These are phyloP conservation scores for Plectus sambesii DNA, from an alignment of 1,140 invertebrate species.

Conservation along the genomic window DNA sequence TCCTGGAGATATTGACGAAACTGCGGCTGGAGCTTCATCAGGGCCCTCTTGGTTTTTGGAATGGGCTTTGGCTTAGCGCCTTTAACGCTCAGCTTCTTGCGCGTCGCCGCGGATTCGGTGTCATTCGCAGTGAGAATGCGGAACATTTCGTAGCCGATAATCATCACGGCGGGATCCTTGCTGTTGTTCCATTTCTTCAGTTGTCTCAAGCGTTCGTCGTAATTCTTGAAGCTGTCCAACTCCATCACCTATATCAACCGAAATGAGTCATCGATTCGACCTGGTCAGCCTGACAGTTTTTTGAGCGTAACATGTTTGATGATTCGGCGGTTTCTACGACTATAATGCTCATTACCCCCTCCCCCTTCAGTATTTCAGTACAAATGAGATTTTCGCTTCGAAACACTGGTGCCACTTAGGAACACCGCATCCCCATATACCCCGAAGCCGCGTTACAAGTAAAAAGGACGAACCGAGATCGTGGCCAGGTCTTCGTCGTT, in stretches of 20 bases:
- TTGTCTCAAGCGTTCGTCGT: conserved; percentile 57
- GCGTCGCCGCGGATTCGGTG: conserved; percentile 14
- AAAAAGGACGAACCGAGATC: too few species aligned
- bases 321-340: too few species aligned
- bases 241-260: conserved; percentile 20
- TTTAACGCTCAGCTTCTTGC: conserved; percentile 11
- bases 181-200: conserved; percentile 63
- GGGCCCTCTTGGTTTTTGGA: too few species aligned
- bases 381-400: too few species aligned
- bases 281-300: too few species aligned
- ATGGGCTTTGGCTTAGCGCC: conserved; percentile 49
- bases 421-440: too few species aligned
- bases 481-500: conserved; percentile 24
- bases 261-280: too few species aligned
- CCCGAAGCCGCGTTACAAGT: too few species aligned
- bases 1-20: conserved; percentile 60
- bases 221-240: conserved; percentile 49
- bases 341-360: too few species aligned
- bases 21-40: conserved; percentile 52
- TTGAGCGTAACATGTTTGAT: too few species aligned
- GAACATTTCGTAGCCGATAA: conserved; percentile 92
- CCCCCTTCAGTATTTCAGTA: too few species aligned
- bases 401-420: too few species aligned
- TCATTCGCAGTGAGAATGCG: conserved; percentile 55
- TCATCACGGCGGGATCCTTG: conserved; percentile 69